Base-by-base conservation (phyloP, 1,140 invertebrate genomes). In the Temnothorax curvispinosus region DNA sequence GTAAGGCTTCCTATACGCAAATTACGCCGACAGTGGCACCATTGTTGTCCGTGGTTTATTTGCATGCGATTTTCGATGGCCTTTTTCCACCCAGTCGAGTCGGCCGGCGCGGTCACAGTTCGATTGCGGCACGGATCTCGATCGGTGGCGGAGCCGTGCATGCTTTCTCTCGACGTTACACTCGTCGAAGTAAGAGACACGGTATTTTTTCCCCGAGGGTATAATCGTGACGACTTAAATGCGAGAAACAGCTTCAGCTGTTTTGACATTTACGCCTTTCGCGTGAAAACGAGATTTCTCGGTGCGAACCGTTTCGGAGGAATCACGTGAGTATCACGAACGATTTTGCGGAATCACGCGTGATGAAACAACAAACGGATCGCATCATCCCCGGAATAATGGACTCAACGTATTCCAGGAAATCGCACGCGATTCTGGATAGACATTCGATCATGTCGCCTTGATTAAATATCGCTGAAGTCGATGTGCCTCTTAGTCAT, bases 161-260 rank as follows among this genome's bases (percentile, higher is more conserved):
- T 50, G 87, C 85, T 89, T 87, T 89, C 88, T 86, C 88, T 58
- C 15, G n/a, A 54, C 32, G 74, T 75, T 44, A 15, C 18, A 21
- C 18, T 77, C 9, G 21, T 27, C 27, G n/a, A 60, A 58, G 27
- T n/a, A 15, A 78, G 15, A 76, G 35, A 35, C 9, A 60, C 27
- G 41, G 13, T 1, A 11, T 44, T 76, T 60, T 58, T 18, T 15
- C 18, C 9, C 2, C 7, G 8, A 35, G 18, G 35, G 11, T 50
- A 13, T 32, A 18, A 35, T 41, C 32, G n/a, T 18, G 60, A 65
- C 21, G 13, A 27, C 5, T 77, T 50, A 77, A 47, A 11, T 15
- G 41, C 58, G 56, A 44, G 41, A 62, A 60, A 15, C 54, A 15
- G 8, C 35, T 35, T 13, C 8, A 44, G 27, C 27, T 5, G 6